Base-by-base conservation (phyloP, 2,888 invertebrate species). In the Blastobasis adustella region DNA sequence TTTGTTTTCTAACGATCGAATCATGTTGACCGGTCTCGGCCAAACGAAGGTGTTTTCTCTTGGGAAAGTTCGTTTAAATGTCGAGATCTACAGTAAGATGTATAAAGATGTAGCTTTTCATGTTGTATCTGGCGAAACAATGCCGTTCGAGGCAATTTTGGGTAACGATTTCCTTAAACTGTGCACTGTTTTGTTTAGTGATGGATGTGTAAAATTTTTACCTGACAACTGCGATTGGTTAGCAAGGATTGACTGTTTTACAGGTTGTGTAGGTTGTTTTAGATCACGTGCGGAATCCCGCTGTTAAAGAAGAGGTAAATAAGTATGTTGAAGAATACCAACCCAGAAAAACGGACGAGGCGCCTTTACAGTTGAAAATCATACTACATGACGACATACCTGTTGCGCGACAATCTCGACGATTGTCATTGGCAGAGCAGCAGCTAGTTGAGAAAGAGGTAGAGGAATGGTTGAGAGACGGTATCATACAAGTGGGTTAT, bases 331-430 rank as follows among this genome's bases (percentile, higher is more conserved):
- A 40, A 36, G 37, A 37, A 10, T 59, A 54, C 10, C 37, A 46
- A 39, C 56, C 56, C 0, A 1, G 38, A 4, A 10, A 58, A 37
- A 50, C 42, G 1, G 55, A 55, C 46, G 60, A 60, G 39, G 53
- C 58, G 0, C 59, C 57, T 5, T 53, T 63, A 6, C 38, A 59
- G 37, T 36, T 60, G 36, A 58, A 56, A 39, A 63, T 62, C 9
- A 40, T 58, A 1, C 40, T 60, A 3, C 55, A 49, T 39, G 59
- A 65, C 50, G 62, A 65, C 1, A 52, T 58, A 4, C 61, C 63
- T 0, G 51, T 62, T 5, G 39, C 47, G 0, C 63, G 61, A 39
- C 53, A 59, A 5, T 62, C 65, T 3, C 47, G 65, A 42, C 43
- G 62, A 23, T 40, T 66, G 23, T 48, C 64, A 1, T 10, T 52